Evolutionary conservation across 2,888 invertebrate genomes (phyloP).

Genomic region (Drosophila mulleri): DNA sequence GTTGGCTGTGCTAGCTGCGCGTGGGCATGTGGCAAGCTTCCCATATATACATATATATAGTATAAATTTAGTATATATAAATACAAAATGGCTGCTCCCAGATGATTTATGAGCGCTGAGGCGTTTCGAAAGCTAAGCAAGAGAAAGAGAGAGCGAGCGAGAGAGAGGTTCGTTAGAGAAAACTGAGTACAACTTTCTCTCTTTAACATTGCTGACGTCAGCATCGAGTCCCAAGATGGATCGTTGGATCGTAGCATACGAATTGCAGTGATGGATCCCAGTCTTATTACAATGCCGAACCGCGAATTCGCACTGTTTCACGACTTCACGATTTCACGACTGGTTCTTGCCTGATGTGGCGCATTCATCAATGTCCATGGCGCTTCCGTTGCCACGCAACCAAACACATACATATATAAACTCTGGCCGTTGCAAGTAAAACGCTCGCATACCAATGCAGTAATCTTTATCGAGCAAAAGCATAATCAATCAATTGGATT

Average conservation of each 20-base stretch:
- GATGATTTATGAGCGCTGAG: conserved; percentile 75
- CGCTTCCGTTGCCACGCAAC: conserved; percentile 61
- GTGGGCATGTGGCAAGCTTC: conserved; percentile 57
- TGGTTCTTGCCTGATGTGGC: conserved; percentile 43
- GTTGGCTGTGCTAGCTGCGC: conserved; percentile 31
- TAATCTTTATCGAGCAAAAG: conserved; percentile 78
- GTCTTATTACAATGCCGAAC: conserved; percentile 23
- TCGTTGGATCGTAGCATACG: conserved; percentile 60
- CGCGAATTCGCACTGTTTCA: conserved; percentile 35
- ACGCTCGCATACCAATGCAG: conserved; percentile 61
- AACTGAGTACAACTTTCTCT: conserved; percentile 62
- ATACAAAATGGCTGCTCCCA: conserved; percentile 68
- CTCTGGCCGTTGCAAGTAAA: conserved; percentile 53
- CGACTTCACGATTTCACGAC: conserved; percentile 40
- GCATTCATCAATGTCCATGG: conserved; percentile 77
- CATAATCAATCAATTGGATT: conserved; percentile 84
- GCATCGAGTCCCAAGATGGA: conserved; percentile 56
- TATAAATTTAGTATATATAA: conserved; percentile 22
- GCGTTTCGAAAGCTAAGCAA: conserved; percentile 64
- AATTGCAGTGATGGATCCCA: conserved; percentile 45
- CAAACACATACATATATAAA: conserved; percentile 28
- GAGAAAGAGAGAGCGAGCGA: conserved; percentile 31
- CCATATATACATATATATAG: conserved; percentile 18
- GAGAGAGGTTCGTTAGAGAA: conserved; percentile 44
- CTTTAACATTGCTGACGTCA: conserved; percentile 36